These are phyloP conservation scores for Chaetops frenatus DNA, from an alignment of 2,113 vertebrate species.

Conservation along the genomic window DNA sequence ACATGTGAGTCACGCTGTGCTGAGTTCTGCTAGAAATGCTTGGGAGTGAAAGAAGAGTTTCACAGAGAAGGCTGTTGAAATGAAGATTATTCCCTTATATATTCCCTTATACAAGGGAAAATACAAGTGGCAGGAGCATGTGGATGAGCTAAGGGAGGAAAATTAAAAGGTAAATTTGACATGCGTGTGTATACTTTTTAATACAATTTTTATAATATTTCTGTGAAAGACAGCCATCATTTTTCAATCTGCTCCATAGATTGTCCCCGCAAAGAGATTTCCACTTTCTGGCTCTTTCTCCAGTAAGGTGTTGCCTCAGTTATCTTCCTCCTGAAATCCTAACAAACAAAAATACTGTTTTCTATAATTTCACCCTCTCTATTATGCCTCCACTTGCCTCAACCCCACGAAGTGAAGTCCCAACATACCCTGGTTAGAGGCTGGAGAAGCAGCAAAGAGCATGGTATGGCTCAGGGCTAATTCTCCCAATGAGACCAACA, in stretches of 20 bases:
- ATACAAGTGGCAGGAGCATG: background rate
- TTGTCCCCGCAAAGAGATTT: background rate
- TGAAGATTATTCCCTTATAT: too few species aligned
- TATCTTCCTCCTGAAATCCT: background rate
- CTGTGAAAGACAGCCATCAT: background rate
- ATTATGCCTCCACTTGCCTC: background rate
- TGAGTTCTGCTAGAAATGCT: background rate
- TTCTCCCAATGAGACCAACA: background rate
- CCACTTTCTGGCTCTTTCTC: background rate
- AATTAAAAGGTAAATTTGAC: background rate
- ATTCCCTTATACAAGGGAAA: background rate
- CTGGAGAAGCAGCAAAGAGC: background rate
- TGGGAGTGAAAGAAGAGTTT: background rate
- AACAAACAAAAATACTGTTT: background rate
- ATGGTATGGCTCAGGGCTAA: background rate
- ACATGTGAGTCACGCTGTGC: accelerated
- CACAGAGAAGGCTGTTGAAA: background rate
- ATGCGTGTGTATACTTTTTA: background rate
- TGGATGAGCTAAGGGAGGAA: background rate
- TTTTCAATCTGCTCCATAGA: background rate
- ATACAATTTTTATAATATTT: background rate
- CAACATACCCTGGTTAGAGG: background rate
- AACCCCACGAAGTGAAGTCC: background rate
- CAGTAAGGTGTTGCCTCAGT: background rate
- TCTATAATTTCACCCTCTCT: background rate